Base-by-base conservation (phyloP, 2,113 vertebrate species). In the Zonotrichia leucophrys region DNA sequence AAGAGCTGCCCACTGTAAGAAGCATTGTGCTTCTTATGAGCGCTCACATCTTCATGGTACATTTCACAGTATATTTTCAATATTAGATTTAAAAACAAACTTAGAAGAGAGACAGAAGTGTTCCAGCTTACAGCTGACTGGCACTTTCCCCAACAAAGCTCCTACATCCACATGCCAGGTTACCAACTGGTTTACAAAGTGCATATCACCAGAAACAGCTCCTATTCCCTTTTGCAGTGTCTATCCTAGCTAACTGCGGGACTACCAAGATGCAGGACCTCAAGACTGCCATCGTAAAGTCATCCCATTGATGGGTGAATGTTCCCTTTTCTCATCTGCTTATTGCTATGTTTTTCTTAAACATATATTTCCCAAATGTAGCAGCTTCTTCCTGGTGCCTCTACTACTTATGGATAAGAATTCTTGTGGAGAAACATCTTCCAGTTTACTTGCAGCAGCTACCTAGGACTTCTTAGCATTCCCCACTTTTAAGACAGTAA, bases 381-480 rank as follows among this genome's bases (percentile, higher is more conserved):
- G 30, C 42, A 93, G 73, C 62, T 96, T 41, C 60, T 97, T 75
- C 47, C 73, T 66, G 87, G 24, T 82, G 35, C 17, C 74, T 64
- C 70, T 75, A 9, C 83, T 83, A 96, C 83, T 95, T 37, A 91
- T 14, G 42, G 93, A 69, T 50, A 93, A 91, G 88, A 89, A 90
- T 59, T 78, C 85, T 42, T 81, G 75, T 49, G 89, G 88, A 86
- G 87, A 95, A 95, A 35, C 41, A 85, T 24, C 58, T 88, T 81
- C 74, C 21, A 55, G 20, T 97, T 95, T 93, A 69, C 46, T 90
- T 96, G 64, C 74, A 93, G 72, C 55, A 92, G 90, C 49, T 96
- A 74, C 55, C 49, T 92, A 64, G 25, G 12, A 53, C 70, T 76
- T 25, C 52, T 66, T 89, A 68, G 10, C 59, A 85, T 90, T 96